phyloP scores from a whole-genome alignment of 2,888 invertebrate genomes.

The Apodemia hepburni region DNA sequence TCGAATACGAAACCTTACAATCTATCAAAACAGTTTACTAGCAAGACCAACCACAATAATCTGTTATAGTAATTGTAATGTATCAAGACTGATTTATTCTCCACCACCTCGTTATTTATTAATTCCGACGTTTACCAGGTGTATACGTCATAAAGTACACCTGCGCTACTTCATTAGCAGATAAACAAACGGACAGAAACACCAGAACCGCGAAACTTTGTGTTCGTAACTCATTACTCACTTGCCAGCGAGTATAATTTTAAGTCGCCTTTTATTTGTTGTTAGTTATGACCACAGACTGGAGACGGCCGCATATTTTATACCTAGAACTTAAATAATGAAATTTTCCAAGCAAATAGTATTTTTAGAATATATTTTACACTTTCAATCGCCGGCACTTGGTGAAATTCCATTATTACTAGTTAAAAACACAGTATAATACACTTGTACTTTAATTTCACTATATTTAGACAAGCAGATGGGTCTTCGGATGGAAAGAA shows the following conservation, averaged over 20 bases:
- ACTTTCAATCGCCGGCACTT: too few species aligned
- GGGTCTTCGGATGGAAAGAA: too few species aligned
- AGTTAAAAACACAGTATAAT: too few species aligned
- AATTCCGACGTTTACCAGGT: constrained; percentile 5
- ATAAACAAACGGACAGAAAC: constrained; percentile 11
- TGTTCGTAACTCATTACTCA: neutral
- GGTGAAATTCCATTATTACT: too few species aligned
- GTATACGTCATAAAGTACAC: constrained; percentile 9
- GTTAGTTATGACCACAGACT: too few species aligned
- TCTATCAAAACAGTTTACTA: neutral
- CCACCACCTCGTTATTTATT: neutral
- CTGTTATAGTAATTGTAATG: neutral
- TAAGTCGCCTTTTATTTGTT: neutral
- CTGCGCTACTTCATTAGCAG: constrained; percentile 10
- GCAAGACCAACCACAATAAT: neutral
- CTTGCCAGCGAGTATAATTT: constrained; percentile 1
- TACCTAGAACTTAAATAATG: too few species aligned
- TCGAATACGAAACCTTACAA: neutral
- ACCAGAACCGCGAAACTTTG: constrained; percentile 1
- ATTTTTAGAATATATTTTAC: too few species aligned
- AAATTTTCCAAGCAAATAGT: too few species aligned
- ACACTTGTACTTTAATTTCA: too few species aligned
- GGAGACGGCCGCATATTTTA: too few species aligned
- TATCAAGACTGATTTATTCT: constrained; percentile 1
- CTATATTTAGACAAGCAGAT: too few species aligned